These are phyloP conservation scores for Cyanistes caeruleus DNA, from an alignment of 2,113 vertebrate species.

Conservation along the genomic window DNA sequence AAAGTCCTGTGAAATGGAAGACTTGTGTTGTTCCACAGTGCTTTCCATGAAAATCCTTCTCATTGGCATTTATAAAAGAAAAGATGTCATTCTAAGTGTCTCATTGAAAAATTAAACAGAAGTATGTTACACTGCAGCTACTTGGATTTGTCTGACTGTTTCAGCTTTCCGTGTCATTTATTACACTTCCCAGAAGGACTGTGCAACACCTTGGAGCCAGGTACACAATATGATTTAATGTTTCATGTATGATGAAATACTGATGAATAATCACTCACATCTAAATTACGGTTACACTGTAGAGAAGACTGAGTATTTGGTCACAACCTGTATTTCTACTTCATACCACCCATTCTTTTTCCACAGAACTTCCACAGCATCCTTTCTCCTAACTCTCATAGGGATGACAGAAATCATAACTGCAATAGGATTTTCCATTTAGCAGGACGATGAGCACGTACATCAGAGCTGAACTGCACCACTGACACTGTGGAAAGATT, in stretches of 20 bases:
- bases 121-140: background rate
- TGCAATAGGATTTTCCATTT: constrained; percentile 7
- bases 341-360: background rate
- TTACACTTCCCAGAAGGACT: background rate
- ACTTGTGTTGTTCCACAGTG: background rate
- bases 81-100: background rate
- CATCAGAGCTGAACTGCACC: background rate
- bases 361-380: background rate
- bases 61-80: background rate
- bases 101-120: background rate
- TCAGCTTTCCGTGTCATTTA: background rate
- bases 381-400: background rate
- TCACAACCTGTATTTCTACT: background rate
- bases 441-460: background rate
- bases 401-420: background rate
- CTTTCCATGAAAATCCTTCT: background rate
- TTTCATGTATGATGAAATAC: background rate
- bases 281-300: background rate
- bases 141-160: background rate
- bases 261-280: background rate
- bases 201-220: background rate
- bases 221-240: background rate
- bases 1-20: background rate
- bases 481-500: background rate
- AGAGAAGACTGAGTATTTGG: background rate